Evolutionary conservation across 2,888 invertebrate genomes (phyloP).

Genomic region (Himalopsyche anomala): DNA sequence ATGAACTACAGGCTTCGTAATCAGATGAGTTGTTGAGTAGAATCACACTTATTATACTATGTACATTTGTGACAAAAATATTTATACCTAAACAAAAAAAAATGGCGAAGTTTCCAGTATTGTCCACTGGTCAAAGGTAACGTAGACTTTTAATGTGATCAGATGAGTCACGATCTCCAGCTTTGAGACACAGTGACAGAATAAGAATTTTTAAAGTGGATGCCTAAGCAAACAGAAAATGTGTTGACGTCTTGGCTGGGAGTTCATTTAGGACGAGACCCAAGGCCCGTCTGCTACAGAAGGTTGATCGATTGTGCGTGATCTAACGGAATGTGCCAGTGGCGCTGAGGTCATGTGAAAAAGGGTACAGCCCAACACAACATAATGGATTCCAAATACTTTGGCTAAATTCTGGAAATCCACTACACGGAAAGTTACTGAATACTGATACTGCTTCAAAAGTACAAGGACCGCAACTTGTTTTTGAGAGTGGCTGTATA

Average conservation of each 20-base stretch:
- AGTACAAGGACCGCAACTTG: no score
- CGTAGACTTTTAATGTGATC: no score
- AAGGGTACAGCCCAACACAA: slow-evolving; percentile 40
- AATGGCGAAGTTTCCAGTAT: no score
- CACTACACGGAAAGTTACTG: slow-evolving; percentile 22
- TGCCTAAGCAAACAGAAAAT: not conserved
- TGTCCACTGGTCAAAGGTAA: no score
- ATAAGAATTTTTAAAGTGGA: not conserved
- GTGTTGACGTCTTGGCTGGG: not conserved
- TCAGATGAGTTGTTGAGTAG: no score
- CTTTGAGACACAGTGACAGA: not conserved
- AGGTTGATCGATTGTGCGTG: slow-evolving; percentile 35
- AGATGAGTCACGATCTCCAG: no score
- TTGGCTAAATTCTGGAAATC: slow-evolving; percentile 27
- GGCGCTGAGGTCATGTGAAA: slow-evolving; percentile 40
- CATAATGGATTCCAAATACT: slow-evolving; percentile 39
- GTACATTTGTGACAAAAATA: no score
- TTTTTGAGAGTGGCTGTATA: no score
- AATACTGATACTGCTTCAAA: slow-evolving; percentile 18
- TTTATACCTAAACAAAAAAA: no score
- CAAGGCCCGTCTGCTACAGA: slow-evolving; percentile 1
- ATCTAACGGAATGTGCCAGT: slow-evolving; percentile 42
- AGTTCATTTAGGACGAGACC: slow-evolving; percentile 17
- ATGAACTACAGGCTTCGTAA: no score
- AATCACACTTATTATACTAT: no score